A percentile compares a stretch with the other conserved stretches of the same genome.
phyloP scores from a whole-genome alignment of 1,140 invertebrate genomes.

The Daktulosphaira vitifoliae region DNA sequence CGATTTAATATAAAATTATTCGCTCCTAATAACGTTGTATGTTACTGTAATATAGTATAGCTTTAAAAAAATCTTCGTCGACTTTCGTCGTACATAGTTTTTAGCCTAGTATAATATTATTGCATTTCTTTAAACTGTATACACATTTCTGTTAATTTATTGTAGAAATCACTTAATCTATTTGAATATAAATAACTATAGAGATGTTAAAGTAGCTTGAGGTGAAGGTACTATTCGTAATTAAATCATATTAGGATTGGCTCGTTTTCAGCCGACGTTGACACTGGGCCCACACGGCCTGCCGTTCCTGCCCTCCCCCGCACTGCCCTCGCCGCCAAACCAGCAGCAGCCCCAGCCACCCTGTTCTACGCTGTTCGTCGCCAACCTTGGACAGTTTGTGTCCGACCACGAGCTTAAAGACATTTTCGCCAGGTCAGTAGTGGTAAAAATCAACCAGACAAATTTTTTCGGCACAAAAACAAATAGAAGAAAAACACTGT shows the following conservation, averaged over 20 bases:
- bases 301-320: slow-evolving; percentile 70
- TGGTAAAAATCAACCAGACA: neutral
- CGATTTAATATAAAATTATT: too few relatives aligned
- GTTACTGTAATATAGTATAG: too few relatives aligned
- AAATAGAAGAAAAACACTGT: too few relatives aligned
- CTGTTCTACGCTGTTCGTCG: slow-evolving; percentile 95
- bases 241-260: slow-evolving; percentile 33
- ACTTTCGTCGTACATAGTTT: too few relatives aligned
- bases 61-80: too few relatives aligned
- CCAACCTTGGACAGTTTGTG: slow-evolving; percentile 90
- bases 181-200: too few relatives aligned
- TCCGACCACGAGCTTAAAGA: slow-evolving; percentile 96
- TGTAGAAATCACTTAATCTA: too few relatives aligned
- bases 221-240: slow-evolving; percentile 32
- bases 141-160: too few relatives aligned
- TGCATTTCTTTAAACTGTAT: too few relatives aligned
- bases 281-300: slow-evolving; percentile 30
- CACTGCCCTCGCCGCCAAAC: slow-evolving; percentile 76
- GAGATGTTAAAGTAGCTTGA: slow-evolving; percentile 12
- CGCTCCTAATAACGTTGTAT: too few relatives aligned
- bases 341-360: slow-evolving; percentile 64
- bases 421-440: slow-evolving; percentile 86
- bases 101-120: too few relatives aligned
- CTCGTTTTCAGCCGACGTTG: slow-evolving; percentile 33
- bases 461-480: slow-evolving; percentile 1